Conservation (phyloP, 2,113 vertebrate species). For the Argyrosomus japonicus region DNA sequence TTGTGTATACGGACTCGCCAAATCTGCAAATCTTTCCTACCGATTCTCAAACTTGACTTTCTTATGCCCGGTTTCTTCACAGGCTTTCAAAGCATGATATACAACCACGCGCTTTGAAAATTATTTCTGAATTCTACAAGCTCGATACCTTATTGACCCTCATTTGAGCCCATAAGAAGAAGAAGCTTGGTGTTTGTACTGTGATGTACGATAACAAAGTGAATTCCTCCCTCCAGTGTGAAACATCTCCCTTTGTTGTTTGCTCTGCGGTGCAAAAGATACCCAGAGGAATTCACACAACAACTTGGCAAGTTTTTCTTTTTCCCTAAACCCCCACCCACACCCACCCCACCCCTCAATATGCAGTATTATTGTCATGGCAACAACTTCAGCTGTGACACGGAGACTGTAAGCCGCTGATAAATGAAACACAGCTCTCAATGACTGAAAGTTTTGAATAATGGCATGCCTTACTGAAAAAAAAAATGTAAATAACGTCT, state of each 20-base stretch:
- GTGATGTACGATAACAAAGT: slow-evolving; percentile 22
- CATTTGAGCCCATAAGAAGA: slow-evolving; percentile 23
- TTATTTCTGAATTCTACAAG: not conserved
- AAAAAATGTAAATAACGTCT: slow-evolving; percentile 55
- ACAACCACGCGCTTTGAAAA: slow-evolving; percentile 20
- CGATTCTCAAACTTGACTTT: slow-evolving; percentile 34
- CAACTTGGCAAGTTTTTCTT: slow-evolving; percentile 17
- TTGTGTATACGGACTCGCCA: too few relatives aligned
- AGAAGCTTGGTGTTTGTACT: not conserved
- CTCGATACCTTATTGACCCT: slow-evolving; percentile 11
- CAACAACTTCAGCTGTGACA: slow-evolving; percentile 47
- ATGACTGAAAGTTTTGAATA: slow-evolving; percentile 37
- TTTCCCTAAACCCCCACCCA: not conserved
- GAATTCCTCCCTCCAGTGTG: slow-evolving; percentile 18
- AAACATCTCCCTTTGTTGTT: slow-evolving; percentile 8
- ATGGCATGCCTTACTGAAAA: slow-evolving; percentile 76
- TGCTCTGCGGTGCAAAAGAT: slow-evolving; percentile 26
- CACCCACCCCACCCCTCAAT: not conserved
- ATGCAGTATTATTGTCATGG: slow-evolving; percentile 49
- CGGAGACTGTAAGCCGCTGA: slow-evolving; percentile 44
- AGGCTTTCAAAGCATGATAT: not conserved
- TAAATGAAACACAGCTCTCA: slow-evolving; percentile 34
- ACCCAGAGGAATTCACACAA: slow-evolving; percentile 17
- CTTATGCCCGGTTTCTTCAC: not conserved
- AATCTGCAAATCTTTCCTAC: slow-evolving; percentile 9